Percentiles rank a stretch among this genome's conserved stretches.
Conservation (phyloP, 2,888 invertebrate species). For the Odontocerum albicorne region DNA sequence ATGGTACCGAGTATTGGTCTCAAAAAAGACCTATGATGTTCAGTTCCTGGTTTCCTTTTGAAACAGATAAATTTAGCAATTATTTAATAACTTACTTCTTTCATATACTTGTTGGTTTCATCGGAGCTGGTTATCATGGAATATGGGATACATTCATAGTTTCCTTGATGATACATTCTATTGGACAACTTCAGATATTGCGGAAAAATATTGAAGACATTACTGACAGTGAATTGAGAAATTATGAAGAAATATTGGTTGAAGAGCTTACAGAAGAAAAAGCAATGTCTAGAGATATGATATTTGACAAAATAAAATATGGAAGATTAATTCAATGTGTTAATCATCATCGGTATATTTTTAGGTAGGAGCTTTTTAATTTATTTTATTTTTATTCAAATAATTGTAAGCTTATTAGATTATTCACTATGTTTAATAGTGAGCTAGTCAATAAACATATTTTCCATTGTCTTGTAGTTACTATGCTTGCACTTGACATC, state of each 20-base stretch:
- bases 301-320: conserved; percentile 7
- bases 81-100: conserved; percentile 38
- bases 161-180: conserved; percentile 49
- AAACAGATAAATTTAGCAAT: conserved; percentile 21
- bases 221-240: neutral
- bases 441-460: too few species aligned
- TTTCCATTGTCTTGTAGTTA: too few species aligned
- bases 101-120: conserved; percentile 45
- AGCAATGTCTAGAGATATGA: too few species aligned
- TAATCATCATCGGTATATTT: conserved; percentile 27
- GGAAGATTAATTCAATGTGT: conserved; percentile 25
- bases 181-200: conserved; percentile 48
- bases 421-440: too few species aligned
- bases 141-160: conserved; percentile 50
- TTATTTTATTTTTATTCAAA: neutral
- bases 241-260: too few species aligned
- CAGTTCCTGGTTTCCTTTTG: conserved; percentile 35
- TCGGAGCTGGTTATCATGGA: conserved; percentile 49
- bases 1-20: neutral
- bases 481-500: neutral
- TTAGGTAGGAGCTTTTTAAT: conserved; percentile 13
- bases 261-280: too few species aligned
- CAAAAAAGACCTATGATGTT: neutral
- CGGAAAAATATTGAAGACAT: conserved; percentile 31
- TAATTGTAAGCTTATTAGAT: neutral